phyloP scores from a whole-genome alignment of 1,140 invertebrate species.

The Ganaspis sp. region DNA sequence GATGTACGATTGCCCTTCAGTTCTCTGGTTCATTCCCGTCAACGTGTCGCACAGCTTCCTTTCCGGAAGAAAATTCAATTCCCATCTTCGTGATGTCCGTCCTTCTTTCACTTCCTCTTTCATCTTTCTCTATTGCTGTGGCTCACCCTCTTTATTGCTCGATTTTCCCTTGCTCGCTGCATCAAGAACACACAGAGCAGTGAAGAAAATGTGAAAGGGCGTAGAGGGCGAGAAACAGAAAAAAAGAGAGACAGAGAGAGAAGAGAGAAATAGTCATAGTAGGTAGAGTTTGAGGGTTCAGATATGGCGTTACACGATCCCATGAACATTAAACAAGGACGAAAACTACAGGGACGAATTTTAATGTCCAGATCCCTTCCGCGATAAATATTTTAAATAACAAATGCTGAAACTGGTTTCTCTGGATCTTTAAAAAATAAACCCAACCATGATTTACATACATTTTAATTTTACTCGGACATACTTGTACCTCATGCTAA shows the following conservation, averaged over 20 bases:
- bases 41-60: conserved; percentile 41
- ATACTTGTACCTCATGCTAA: too few relatives aligned
- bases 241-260: not conserved
- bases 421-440: not conserved
- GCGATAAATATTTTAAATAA: not conserved
- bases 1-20: conserved; percentile 28
- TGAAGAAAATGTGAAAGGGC: conserved; percentile 13
- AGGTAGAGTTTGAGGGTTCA: conserved; percentile 29
- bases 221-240: not conserved
- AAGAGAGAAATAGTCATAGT: not conserved
- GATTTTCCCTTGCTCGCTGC: conserved; percentile 20
- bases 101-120: conserved; percentile 25
- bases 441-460: too few relatives aligned
- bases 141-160: conserved; percentile 35
- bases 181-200: not conserved
- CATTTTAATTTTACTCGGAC: too few relatives aligned
- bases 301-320: conserved; percentile 45
- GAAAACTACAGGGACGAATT: conserved; percentile 6
- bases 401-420: not conserved
- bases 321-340: conserved; percentile 20
- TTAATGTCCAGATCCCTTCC: not conserved
- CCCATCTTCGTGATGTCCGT: conserved; percentile 36
- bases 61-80: conserved; percentile 57
- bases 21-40: conserved; percentile 48
- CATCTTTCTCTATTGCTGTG: conserved; percentile 28